These are phyloP conservation scores for Ariopsis seemanni DNA, from an alignment of 2,113 vertebrate genomes.

Conservation along the genomic window DNA sequence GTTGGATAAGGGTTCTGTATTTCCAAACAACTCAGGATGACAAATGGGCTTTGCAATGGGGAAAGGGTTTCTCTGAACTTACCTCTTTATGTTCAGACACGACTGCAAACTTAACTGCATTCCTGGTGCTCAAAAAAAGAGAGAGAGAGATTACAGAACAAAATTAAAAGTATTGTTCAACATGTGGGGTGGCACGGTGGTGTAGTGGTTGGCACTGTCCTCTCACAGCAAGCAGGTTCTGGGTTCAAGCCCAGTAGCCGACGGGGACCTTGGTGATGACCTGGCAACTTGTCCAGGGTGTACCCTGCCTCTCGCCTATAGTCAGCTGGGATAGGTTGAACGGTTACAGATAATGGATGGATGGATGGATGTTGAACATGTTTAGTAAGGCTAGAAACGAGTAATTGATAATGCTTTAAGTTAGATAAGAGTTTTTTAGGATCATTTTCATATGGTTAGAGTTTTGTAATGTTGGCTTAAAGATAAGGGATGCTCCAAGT, in stretches of 20 bases:
- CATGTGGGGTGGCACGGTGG: too few relatives aligned
- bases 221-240: too few relatives aligned
- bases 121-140: background rate
- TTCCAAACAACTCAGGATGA: conserved; percentile 70
- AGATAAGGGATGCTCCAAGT: background rate
- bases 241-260: too few relatives aligned
- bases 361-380: too few relatives aligned
- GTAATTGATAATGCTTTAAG: background rate
- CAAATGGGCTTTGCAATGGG: conserved; percentile 61
- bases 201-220: too few relatives aligned
- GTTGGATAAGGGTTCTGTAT: conserved; percentile 58
- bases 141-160: background rate
- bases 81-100: conserved; percentile 9
- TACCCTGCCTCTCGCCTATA: too few relatives aligned
- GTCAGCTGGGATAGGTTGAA: too few relatives aligned
- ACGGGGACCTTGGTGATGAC: too few relatives aligned
- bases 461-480: background rate
- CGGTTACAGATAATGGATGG: too few relatives aligned
- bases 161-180: background rate
- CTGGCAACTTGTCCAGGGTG: too few relatives aligned
- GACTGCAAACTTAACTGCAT: background rate
- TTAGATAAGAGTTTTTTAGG: background rate
- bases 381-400: background rate
- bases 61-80: conserved; percentile 40
- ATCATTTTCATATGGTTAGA: background rate